phyloP scores from a whole-genome alignment of 2,888 invertebrate species.

The Habroteleia sp. region DNA sequence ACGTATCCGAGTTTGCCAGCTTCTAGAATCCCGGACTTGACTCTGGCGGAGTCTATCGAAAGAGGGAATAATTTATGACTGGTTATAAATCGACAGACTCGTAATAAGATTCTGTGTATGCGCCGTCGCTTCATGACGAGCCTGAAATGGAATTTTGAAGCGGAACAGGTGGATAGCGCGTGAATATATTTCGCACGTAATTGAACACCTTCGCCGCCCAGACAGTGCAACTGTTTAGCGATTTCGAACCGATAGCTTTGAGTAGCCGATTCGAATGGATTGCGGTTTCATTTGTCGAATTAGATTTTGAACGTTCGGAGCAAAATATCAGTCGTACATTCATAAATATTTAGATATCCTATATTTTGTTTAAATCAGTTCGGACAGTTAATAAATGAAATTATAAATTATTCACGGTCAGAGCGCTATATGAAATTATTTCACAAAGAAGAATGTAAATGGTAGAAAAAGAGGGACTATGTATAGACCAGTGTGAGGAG shows the following conservation, averaged over 20 bases:
- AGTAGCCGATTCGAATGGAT: no score
- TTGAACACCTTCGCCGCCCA: conserved; percentile 19
- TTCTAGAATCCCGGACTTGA: conserved; percentile 26
- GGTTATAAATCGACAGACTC: conserved; percentile 55
- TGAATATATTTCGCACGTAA: conserved; percentile 47
- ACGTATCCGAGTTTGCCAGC: conserved; percentile 35
- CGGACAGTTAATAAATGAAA: no score
- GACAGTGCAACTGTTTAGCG: conserved; percentile 8
- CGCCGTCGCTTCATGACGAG: conserved; percentile 43
- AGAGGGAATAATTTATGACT: conserved; percentile 58
- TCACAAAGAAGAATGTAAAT: no score
- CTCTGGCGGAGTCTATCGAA: conserved; percentile 47
- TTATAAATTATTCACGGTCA: no score
- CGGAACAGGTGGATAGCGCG: conserved; percentile 44
- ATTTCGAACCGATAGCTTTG: conserved; percentile 8
- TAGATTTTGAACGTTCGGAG: no score
- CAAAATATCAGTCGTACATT: no score
- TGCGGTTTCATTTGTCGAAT: no score
- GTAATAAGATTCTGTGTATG: conserved; percentile 51
- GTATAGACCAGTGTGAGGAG: no score
- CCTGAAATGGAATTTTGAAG: conserved; percentile 51
- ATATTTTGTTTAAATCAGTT: no score
- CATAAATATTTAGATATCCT: no score
- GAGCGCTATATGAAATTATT: no score
- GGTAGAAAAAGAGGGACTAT: no score